Percentiles rank a stretch among this genome's conserved stretches.
phyloP scores from a whole-genome alignment of 2,888 invertebrate species.

The Lepidochrysops patricia region DNA sequence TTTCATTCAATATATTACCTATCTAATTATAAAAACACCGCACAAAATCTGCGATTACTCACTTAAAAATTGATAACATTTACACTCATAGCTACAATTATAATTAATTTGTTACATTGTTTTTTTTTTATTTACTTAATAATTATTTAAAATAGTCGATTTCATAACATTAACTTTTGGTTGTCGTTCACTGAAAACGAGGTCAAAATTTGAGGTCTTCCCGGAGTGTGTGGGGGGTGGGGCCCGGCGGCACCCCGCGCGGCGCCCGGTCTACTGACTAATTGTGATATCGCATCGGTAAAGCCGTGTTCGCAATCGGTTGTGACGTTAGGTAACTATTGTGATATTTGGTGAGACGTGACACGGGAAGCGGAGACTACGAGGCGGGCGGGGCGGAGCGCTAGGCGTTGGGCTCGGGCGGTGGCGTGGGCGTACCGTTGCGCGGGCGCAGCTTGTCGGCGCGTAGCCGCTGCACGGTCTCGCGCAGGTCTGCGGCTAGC shows the following conservation, averaged over 20 bases:
- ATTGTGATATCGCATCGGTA: constrained; percentile 67
- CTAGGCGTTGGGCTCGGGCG: constrained; percentile 37
- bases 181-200: constrained; percentile 70
- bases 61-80: constrained; percentile 73
- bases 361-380: constrained; percentile 24
- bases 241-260: constrained; percentile 23
- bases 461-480: constrained; percentile 64
- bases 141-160: constrained; percentile 70
- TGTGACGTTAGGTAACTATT: constrained; percentile 71
- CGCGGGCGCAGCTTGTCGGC: constrained; percentile 63
- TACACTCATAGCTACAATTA: constrained; percentile 74
- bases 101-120: constrained; percentile 74
- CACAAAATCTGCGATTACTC: constrained; percentile 72
- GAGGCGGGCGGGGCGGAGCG: constrained; percentile 16
- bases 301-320: constrained; percentile 69
- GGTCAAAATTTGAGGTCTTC: constrained; percentile 57
- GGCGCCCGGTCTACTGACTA: constrained; percentile 32
- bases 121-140: constrained; percentile 62
- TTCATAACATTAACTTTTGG: constrained; percentile 73
- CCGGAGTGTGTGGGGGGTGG: constrained; percentile 44
- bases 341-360: constrained; percentile 67
- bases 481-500: constrained; percentile 66
- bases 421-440: constrained; percentile 54
- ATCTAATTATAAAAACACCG: constrained; percentile 75
- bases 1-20: constrained; percentile 76